Evolutionary conservation across 2,797 vertebrate species (phyloP).

Genomic region (Falco naumanni): DNA sequence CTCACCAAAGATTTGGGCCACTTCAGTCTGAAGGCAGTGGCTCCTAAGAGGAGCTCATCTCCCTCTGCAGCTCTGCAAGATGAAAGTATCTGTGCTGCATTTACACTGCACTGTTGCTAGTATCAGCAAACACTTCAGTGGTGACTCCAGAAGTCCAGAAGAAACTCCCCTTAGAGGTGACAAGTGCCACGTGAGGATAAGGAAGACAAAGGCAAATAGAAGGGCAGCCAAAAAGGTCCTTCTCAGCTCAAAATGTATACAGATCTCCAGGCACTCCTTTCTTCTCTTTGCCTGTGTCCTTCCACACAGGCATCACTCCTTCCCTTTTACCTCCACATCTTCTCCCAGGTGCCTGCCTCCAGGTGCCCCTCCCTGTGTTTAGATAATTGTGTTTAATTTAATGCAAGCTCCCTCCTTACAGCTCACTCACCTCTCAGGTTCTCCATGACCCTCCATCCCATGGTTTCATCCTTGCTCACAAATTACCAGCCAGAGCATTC

Average conservation of each 20-base stretch:
- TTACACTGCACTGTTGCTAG: not conserved
- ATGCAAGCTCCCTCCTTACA: not conserved
- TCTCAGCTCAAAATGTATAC: not conserved
- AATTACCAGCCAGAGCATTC: not conserved
- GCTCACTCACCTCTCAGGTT: not conserved
- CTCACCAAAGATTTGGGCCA: not conserved
- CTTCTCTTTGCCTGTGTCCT: not conserved
- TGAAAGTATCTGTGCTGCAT: not conserved
- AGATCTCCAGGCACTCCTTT: not conserved
- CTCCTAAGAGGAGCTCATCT: not conserved
- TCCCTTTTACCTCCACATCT: not conserved
- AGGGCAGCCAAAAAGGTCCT: not conserved
- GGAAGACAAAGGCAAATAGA: not conserved
- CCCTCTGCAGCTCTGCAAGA: not conserved
- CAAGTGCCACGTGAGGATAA: not conserved
- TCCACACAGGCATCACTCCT: not conserved
- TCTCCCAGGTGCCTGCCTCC: not conserved
- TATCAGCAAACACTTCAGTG: not conserved
- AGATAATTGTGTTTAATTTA: not conserved
- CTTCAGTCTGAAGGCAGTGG: not conserved
- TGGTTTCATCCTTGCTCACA: not conserved
- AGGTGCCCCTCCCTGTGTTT: not conserved
- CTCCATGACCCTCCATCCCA: not conserved
- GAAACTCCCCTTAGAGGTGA: not conserved
- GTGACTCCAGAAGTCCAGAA: not conserved